phyloP scores from a whole-genome alignment of 2,888 invertebrate genomes.

The Salticus scenicus region DNA sequence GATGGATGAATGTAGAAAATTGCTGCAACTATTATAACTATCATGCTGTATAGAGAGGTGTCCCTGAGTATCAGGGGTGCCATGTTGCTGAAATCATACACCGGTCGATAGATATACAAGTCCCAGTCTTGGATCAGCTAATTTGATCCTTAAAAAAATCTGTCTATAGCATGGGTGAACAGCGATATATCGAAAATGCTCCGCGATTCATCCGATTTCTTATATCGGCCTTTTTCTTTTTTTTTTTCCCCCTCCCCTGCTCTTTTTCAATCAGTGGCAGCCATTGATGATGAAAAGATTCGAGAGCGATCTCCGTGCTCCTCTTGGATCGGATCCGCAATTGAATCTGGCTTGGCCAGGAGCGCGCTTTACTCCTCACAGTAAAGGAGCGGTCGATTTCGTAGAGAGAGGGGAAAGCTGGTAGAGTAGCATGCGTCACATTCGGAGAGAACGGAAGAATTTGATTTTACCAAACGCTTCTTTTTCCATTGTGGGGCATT shows the following conservation, averaged over 20 bases:
- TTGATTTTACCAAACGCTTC: slow-evolving; percentile 4
- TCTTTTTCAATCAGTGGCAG: slow-evolving; percentile 6
- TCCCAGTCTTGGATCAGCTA: neutral
- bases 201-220: neutral
- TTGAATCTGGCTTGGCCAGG: slow-evolving; percentile 11
- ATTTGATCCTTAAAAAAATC: neutral
- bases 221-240: neutral
- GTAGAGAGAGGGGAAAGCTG: slow-evolving; percentile 1
- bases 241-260: neutral
- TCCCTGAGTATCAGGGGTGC: slow-evolving; percentile 60
- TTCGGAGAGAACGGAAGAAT: neutral
- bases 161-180: neutral
- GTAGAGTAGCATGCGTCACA: slow-evolving; percentile 11
- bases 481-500: neutral
- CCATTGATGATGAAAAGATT: neutral
- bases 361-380: slow-evolving; percentile 18
- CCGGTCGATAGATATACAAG: slow-evolving; percentile 34
- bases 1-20: slow-evolving; percentile 15
- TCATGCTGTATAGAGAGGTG: slow-evolving; percentile 34
- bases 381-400: slow-evolving; percentile 23
- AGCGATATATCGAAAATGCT: neutral
- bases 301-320: neutral
- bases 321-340: neutral
- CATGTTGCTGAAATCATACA: slow-evolving; percentile 60
- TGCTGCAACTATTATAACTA: slow-evolving; percentile 37